These are phyloP conservation scores for Sitta europaea DNA, from an alignment of 2,113 vertebrate species.

Conservation along the genomic window DNA sequence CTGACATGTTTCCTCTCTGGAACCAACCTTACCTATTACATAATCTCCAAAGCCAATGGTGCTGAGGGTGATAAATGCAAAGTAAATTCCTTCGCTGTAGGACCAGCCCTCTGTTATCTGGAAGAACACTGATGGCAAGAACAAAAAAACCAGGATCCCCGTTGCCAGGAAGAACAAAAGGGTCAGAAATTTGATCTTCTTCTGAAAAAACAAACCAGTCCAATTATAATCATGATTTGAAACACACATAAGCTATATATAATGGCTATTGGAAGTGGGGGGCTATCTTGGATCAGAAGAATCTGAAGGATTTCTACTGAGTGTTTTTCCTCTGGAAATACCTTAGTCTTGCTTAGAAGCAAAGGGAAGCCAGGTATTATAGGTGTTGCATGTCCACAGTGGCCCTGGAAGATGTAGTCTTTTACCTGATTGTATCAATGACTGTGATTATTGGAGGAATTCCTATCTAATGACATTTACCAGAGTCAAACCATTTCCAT, in stretches of 20 bases:
- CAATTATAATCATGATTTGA: not conserved
- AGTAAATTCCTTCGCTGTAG: slow-evolving; percentile 71
- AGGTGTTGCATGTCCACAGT: not conserved
- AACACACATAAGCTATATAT: not conserved
- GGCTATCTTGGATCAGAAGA: not conserved
- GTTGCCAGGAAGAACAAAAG: slow-evolving; percentile 66
- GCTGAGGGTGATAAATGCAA: slow-evolving; percentile 74
- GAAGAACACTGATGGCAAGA: slow-evolving; percentile 67
- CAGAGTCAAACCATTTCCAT: not conserved
- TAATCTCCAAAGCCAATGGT: slow-evolving; percentile 76
- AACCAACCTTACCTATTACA: slow-evolving; percentile 63
- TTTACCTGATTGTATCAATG: not conserved
- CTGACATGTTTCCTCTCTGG: not conserved
- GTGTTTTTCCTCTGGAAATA: not conserved
- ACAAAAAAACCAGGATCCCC: slow-evolving; percentile 69
- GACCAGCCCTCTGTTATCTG: slow-evolving; percentile 61
- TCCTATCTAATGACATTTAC: not conserved
- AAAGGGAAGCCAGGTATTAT: not conserved
- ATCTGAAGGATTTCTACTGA: not conserved
- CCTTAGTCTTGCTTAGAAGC: not conserved
- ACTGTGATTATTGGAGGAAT: not conserved
- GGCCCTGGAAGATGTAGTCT: not conserved
- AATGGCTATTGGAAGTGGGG: not conserved
- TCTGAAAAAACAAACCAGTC: slow-evolving; percentile 54
- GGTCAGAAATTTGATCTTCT: slow-evolving; percentile 59